phyloP scores from a whole-genome alignment of 2,888 invertebrate genomes.

The Dryocosmus kuriphilus region DNA sequence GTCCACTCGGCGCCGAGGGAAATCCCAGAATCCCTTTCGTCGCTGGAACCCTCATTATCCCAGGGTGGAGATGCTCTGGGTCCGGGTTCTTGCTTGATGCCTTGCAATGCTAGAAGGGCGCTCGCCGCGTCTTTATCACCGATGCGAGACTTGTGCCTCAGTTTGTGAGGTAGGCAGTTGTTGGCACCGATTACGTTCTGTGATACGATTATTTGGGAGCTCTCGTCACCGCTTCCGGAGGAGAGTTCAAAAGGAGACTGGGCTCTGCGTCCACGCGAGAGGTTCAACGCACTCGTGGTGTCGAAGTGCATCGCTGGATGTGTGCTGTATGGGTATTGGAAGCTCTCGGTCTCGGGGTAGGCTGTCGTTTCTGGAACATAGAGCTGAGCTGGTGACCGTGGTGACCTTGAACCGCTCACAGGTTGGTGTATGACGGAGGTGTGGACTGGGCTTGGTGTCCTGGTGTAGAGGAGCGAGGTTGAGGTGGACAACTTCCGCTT shows the following conservation, averaged over 20 bases:
- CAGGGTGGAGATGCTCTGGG: slow-evolving; percentile 89
- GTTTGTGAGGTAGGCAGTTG: slow-evolving; percentile 91
- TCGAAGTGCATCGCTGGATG: slow-evolving; percentile 80
- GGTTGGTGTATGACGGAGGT: slow-evolving; percentile 83
- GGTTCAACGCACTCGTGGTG: slow-evolving; percentile 85
- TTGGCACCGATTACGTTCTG: slow-evolving; percentile 81
- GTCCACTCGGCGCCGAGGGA: slow-evolving; percentile 87
- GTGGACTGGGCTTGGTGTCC: slow-evolving; percentile 80
- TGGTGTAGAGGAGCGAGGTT: slow-evolving; percentile 79
- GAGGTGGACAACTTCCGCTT: slow-evolving; percentile 82
- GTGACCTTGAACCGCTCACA: slow-evolving; percentile 74
- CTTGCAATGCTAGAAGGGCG: slow-evolving; percentile 89
- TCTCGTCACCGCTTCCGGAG: slow-evolving; percentile 84
- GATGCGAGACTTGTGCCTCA: slow-evolving; percentile 93
- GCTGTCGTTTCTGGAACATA: slow-evolving; percentile 74
- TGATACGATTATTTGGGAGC: slow-evolving; percentile 79
- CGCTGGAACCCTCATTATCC: slow-evolving; percentile 94
- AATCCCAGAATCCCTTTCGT: slow-evolving; percentile 93
- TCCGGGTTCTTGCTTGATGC: slow-evolving; percentile 92
- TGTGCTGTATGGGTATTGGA: slow-evolving; percentile 78
- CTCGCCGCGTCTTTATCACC: slow-evolving; percentile 93
- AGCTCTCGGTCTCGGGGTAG: slow-evolving; percentile 76
- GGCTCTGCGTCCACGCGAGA: slow-evolving; percentile 81
- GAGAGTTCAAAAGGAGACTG: slow-evolving; percentile 91
- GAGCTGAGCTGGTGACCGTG: slow-evolving; percentile 73